These are phyloP conservation scores for Grammomys surdaster DNA, from an alignment of 2,113 vertebrate species.

Conservation along the genomic window DNA sequence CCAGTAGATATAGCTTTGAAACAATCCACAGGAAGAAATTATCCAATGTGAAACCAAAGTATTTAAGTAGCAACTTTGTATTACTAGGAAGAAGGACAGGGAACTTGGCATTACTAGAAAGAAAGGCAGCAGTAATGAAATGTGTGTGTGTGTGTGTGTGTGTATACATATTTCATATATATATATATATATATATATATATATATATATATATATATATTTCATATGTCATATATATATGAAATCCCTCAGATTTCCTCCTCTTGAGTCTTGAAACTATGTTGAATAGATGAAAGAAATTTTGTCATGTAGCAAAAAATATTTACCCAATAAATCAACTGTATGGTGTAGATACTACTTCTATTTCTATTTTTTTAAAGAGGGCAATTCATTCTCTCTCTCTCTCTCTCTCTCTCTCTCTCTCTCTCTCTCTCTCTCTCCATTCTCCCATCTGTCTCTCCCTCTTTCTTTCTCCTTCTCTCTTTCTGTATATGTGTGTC, in stretches of 20 bases:
- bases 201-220: too few relatives aligned
- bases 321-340: neutral
- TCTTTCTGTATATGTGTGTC: neutral
- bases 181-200: neutral
- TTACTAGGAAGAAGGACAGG: neutral
- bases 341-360: neutral
- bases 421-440: neutral
- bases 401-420: too few relatives aligned
- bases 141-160: too few relatives aligned
- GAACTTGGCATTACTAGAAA: neutral
- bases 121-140: neutral
- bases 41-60: neutral
- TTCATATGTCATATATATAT: neutral
- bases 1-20: neutral
- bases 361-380: neutral
- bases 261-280: neutral
- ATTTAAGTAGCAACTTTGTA: neutral
- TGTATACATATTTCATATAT: too few relatives aligned
- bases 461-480: neutral
- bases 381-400: neutral
- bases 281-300: neutral
- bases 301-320: neutral
- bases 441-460: fast-evolving
- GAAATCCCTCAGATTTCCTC: neutral
- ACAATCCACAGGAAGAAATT: neutral